Base-by-base conservation (phyloP, 2,888 invertebrate genomes). In the Acronicta psi region DNA sequence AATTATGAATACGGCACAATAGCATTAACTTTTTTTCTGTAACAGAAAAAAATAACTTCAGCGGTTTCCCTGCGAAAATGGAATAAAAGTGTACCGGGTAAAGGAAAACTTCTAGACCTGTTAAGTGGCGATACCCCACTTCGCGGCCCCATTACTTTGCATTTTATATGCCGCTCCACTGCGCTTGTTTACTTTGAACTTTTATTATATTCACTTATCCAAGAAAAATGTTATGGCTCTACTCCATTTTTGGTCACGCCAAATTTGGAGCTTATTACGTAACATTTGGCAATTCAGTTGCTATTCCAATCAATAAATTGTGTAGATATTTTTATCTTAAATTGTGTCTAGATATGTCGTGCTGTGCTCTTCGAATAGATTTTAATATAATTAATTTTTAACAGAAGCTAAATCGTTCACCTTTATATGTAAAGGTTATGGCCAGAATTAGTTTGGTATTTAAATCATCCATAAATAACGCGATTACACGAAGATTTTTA, bases 1-100 rank as follows among this genome's bases (percentile, higher is more conserved):
- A 87, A 92, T 92, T 90, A 89, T 90, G 90, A 91, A 86, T 86
- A 86, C 84, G 77, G 82, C 77, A 82, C 81, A 84, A 82, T 82
- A 79, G 78, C 80, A 77, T 79, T 82, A 81, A 79, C 65, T 84
- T 84, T 81, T 84, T 81, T 81, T 75, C 60, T 64, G 43, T 63
- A 59, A 62, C 63, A 63, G 69, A 73, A 74, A 82, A 74, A 82
- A 85, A 84, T n/a, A n/a, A 83, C 80, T 81, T 79, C 76, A 74
- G 65, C 75, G 69, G 70, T 85, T 86, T 87, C 77, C 83, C 80
- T 73, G 78, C 66, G 80, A 81, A 85, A 89, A 83, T 85, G 80
- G 79, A 84, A 85, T 79, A 85, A 80, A 83, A 84, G 63, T 83
- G 82, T 83, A 79, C 80, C 79, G 84, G 84, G 83, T 85, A 85